Evolutionary conservation across 2,113 vertebrate genomes (phyloP), one percentile per base, ranked within the genome.

Genomic region (Gopherus flavomarginatus): DNA sequence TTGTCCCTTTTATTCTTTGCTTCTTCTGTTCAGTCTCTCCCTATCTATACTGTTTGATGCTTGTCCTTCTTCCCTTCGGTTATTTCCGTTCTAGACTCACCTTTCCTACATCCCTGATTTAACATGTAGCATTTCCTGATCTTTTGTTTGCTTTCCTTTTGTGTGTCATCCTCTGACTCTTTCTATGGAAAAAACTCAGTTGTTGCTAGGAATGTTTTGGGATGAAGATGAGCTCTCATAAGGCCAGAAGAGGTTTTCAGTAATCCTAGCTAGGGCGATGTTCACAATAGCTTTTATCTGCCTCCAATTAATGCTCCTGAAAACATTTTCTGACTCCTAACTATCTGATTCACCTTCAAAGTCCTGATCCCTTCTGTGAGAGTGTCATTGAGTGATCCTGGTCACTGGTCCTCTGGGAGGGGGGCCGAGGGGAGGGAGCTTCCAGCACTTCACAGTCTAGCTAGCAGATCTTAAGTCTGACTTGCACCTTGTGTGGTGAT

Each of bases 141-240:
- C 88, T 92, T 52, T 93, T 75, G 96, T 87, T 0, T 0, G 0
- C 1, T 89, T 90, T 81, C 50, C 92, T 90, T 81, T 95, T 97
- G 93, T 96, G 75, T 83, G 95, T 26, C 72, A 93, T 90, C 86
- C 85, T 78, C 0, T 96, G 95, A 96, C 91, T 97, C 95, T 94
- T 53, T 87, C 86, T 80, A 91, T 90, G 95, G 96, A 93, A 97
- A 72, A 96, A 96, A 54, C 59, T 92, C 2, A 0, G 79, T 84
- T 91, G 52, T 96, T 93, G 82, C 52, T 83, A 0, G 77, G 87
- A 75, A 78, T 94, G 72, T 94, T 97, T 57, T 96, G 77, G 54
- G 94, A 65, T 47, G 42, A 83, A 94, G 81, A n/a, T 54, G 85
- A 96, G 50, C 12, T 77, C 87, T 84, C 6, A 3, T 13, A 1